phyloP scores from a whole-genome alignment of 35 echinoderm and acorn worm genomes.

The Apostichopus parvimensis region DNA sequence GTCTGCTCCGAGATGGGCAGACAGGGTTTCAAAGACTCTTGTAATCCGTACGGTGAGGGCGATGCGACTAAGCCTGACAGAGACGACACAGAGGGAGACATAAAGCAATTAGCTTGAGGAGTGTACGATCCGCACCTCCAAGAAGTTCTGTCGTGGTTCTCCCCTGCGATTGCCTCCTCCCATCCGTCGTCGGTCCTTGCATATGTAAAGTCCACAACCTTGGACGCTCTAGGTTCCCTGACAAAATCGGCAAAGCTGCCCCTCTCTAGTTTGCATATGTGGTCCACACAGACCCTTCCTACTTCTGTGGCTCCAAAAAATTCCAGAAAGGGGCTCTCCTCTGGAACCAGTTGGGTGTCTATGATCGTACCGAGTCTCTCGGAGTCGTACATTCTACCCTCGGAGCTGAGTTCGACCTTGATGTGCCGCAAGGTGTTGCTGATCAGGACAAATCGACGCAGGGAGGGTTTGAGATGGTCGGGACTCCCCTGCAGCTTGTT shows the following conservation, averaged over 20 bases:
- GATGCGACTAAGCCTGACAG: not conserved
- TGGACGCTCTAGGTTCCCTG: conserved; percentile 2
- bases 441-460: conserved; percentile 39
- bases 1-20: conserved; percentile 27
- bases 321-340: conserved; percentile 46
- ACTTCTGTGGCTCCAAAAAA: conserved; percentile 38
- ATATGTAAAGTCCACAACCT: not conserved
- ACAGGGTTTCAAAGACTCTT: conserved; percentile 3
- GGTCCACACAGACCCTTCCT: conserved; percentile 29
- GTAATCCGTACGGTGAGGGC: conserved; percentile 7
- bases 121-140: not conserved
- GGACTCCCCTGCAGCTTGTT: conserved; percentile 35
- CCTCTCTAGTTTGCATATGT: conserved; percentile 51
- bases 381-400: conserved; percentile 40
- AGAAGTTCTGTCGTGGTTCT: conserved; percentile 50
- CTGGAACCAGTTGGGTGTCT: conserved; percentile 23
- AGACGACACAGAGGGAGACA: conserved; percentile 28
- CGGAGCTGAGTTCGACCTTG: conserved; percentile 19
- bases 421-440: conserved; percentile 55
- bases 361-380: conserved; percentile 37
- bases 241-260: conserved; percentile 32
- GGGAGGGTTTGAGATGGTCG: conserved; percentile 35
- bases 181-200: not conserved
- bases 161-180: conserved; percentile 22
- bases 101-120: not conserved